Percentiles rank a stretch among this genome's conserved stretches.
Conservation (phyloP, 2,113 vertebrate genomes). For the Triplophysa dalaica region DNA sequence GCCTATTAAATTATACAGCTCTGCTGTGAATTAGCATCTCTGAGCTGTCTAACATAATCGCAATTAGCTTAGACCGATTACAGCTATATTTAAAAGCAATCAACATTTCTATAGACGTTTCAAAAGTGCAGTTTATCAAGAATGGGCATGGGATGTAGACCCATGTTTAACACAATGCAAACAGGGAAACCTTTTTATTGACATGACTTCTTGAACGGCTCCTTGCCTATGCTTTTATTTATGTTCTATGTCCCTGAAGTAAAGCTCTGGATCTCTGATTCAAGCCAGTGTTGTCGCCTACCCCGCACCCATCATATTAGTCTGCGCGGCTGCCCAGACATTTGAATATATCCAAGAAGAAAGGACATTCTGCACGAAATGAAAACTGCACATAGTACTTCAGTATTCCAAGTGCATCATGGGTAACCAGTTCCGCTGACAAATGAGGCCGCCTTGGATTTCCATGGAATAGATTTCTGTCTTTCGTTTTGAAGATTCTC, state of each 20-base stretch:
- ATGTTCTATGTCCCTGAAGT: slow-evolving; percentile 57
- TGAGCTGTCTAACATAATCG: slow-evolving; percentile 42
- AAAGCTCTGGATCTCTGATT: slow-evolving; percentile 31
- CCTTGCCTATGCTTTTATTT: slow-evolving; percentile 35
- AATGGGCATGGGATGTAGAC: background rate
- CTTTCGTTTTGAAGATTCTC: slow-evolving; percentile 48
- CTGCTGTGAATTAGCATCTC: slow-evolving; percentile 45
- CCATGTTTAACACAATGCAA: slow-evolving; percentile 32
- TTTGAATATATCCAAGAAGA: slow-evolving; percentile 10
- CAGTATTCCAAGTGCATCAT: slow-evolving; percentile 17
- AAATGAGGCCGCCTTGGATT: slow-evolving; percentile 41
- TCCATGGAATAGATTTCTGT: slow-evolving; percentile 21
- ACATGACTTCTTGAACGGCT: slow-evolving; percentile 31
- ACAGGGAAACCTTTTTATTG: slow-evolving; percentile 53
- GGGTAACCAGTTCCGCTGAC: slow-evolving; percentile 40
- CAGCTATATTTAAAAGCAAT: slow-evolving; percentile 47
- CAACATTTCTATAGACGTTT: slow-evolving; percentile 40
- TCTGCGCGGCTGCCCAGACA: slow-evolving; percentile 17
- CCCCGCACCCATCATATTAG: slow-evolving; percentile 27
- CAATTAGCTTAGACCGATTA: slow-evolving; percentile 54
- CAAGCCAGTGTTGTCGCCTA: slow-evolving; percentile 6
- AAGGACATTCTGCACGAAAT: slow-evolving; percentile 27
- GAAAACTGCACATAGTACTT: slow-evolving; percentile 14
- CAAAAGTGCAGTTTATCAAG: slow-evolving; percentile 27
- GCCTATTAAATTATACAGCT: slow-evolving; percentile 52